Conservation (phyloP, 1,140 invertebrate genomes). For the Cotesia vestalis region DNA sequence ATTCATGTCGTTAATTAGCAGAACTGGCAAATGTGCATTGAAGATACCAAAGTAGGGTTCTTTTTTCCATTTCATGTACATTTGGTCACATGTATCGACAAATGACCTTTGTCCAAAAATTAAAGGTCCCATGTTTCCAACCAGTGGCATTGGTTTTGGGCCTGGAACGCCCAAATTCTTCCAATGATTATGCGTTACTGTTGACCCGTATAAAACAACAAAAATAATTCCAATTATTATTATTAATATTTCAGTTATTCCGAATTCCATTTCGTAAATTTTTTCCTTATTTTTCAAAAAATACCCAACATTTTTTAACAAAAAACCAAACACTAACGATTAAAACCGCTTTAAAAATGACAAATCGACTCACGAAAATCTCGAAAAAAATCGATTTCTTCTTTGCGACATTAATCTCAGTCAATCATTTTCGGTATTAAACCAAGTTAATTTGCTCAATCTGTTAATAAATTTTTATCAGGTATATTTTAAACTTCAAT, state of each 20-base stretch:
- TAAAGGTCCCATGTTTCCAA: slow-evolving; percentile 49
- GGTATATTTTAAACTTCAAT: no score
- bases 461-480: no score
- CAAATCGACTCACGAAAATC: no score
- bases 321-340: no score
- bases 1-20: slow-evolving; percentile 68
- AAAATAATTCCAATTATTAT: neutral
- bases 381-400: no score
- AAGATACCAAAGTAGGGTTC: slow-evolving; percentile 51
- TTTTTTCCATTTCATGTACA: slow-evolving; percentile 42
- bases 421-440: no score
- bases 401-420: no score
- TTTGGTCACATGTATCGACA: slow-evolving; percentile 24
- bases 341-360: no score
- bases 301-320: no score
- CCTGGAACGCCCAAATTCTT: slow-evolving; percentile 53
- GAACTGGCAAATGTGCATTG: slow-evolving; percentile 56
- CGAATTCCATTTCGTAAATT: neutral
- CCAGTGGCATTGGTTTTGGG: slow-evolving; percentile 51
- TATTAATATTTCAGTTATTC: neutral
- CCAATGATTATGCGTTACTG: slow-evolving; percentile 56
- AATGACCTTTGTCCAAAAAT: slow-evolving; percentile 37
- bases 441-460: no score
- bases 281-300: neutral
- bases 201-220: slow-evolving; percentile 14